These are phyloP conservation scores for Caenorhabditis zanzibari DNA, from an alignment of 2,888 invertebrate species.

Conservation along the genomic window DNA sequence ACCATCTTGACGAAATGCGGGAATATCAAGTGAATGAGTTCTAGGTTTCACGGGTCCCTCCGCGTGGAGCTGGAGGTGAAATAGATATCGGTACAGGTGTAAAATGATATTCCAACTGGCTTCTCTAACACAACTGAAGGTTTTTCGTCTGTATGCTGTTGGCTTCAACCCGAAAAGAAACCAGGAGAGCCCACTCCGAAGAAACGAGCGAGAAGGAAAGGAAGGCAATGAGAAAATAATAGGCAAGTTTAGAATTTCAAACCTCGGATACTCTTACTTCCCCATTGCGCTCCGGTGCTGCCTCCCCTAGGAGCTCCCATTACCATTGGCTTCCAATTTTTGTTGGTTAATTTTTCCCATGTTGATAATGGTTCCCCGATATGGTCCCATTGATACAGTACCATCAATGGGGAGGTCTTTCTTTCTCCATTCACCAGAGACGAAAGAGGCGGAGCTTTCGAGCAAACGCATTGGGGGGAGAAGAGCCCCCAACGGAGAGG, in stretches of 20 bases:
- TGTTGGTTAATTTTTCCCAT: neutral
- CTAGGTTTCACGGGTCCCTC: neutral
- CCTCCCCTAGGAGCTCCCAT: constrained; percentile 41
- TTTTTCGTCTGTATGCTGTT: constrained; percentile 28
- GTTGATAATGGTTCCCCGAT: neutral
- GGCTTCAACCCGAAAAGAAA: constrained; percentile 51
- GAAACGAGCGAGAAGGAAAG: constrained; percentile 40
- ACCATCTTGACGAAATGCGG: constrained; percentile 17
- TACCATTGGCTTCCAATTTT: constrained; percentile 18
- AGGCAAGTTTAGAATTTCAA: constrained; percentile 66
- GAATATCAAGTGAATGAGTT: constrained; percentile 34
- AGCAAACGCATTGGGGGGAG: constrained; percentile 19
- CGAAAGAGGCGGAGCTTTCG: constrained; percentile 37
- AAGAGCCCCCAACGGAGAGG: constrained; percentile 23
- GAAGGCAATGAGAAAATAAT: constrained; percentile 60
- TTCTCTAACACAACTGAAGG: constrained; percentile 44
- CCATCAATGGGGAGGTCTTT: constrained; percentile 16
- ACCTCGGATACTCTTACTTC: constrained; percentile 62
- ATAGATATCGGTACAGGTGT: constrained; percentile 65
- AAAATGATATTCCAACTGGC: constrained; percentile 59
- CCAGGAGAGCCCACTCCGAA: constrained; percentile 23
- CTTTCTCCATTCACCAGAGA: constrained; percentile 37
- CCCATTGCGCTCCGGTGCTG: constrained; percentile 22
- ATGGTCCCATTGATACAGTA: constrained; percentile 32
- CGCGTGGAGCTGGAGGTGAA: constrained; percentile 25